A percentile compares a stretch with the other conserved stretches of the same genome.
These are phyloP conservation scores for Chrysocyon brachyurus DNA, from an alignment of 2,797 vertebrate genomes.

Conservation along the genomic window DNA sequence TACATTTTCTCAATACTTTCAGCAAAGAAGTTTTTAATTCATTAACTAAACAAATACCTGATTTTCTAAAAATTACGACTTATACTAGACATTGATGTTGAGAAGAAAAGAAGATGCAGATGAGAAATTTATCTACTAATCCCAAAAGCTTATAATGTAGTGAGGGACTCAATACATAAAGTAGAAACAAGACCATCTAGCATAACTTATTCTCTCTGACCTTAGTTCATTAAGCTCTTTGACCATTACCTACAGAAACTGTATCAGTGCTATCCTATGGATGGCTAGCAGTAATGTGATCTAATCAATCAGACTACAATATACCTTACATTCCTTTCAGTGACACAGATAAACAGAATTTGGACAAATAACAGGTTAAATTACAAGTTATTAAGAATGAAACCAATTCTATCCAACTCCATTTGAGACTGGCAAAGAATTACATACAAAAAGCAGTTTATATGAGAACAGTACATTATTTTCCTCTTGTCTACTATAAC, in stretches of 20 bases:
- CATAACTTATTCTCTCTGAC: background rate
- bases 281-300: background rate
- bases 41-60: constrained; percentile 30
- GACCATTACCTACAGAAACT: background rate
- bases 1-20: constrained; percentile 29
- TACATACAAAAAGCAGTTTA: background rate
- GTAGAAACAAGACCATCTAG: background rate
- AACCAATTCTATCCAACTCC: background rate
- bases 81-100: background rate
- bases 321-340: background rate
- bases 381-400: background rate
- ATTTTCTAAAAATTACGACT: constrained; percentile 55
- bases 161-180: background rate
- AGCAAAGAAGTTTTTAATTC: background rate
- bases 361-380: constrained; percentile 20
- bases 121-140: background rate
- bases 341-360: background rate
- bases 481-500: background rate
- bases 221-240: background rate
- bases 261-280: background rate
- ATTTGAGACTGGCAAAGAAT: background rate
- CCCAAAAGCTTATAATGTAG: background rate
- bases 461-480: background rate
- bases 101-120: constrained; percentile 12
- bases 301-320: background rate